These are phyloP conservation scores for Monomorium pharaonis DNA, from an alignment of 1,140 invertebrate genomes.

Conservation along the genomic window DNA sequence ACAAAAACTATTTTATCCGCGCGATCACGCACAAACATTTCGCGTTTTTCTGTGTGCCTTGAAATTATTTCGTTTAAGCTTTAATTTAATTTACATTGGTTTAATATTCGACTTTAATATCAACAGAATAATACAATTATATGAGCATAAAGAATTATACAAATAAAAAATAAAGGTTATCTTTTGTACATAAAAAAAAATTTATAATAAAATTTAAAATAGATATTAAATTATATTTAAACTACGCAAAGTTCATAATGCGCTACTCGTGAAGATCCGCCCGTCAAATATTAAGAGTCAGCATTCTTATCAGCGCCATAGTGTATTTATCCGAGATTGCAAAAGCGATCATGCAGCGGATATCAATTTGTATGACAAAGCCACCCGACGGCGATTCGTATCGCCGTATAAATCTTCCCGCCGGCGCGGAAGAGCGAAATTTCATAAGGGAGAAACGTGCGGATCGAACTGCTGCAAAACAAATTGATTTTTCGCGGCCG, in stretches of 20 bases:
- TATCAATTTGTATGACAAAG: constrained; percentile 54
- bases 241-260: not conserved
- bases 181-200: not conserved
- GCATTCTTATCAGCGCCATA: constrained; percentile 1
- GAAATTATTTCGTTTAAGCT: not conserved
- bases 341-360: not conserved
- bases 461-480: constrained; percentile 49
- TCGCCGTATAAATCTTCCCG: constrained; percentile 35
- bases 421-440: not conserved
- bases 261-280: not conserved
- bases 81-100: not conserved
- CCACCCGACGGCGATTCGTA: constrained; percentile 31
- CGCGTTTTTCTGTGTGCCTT: no score
- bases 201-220: not conserved
- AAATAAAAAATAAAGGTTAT: not conserved
- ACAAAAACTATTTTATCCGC: not conserved
- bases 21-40: not conserved
- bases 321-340: not conserved
- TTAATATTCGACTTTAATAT: not conserved
- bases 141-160: not conserved
- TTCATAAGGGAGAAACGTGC: constrained; percentile 44
- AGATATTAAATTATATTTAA: not conserved
- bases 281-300: not conserved
- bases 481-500: constrained; percentile 53
- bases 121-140: not conserved